phyloP scores from a whole-genome alignment of 2,888 invertebrate species.

The Drosophila histrio region DNA sequence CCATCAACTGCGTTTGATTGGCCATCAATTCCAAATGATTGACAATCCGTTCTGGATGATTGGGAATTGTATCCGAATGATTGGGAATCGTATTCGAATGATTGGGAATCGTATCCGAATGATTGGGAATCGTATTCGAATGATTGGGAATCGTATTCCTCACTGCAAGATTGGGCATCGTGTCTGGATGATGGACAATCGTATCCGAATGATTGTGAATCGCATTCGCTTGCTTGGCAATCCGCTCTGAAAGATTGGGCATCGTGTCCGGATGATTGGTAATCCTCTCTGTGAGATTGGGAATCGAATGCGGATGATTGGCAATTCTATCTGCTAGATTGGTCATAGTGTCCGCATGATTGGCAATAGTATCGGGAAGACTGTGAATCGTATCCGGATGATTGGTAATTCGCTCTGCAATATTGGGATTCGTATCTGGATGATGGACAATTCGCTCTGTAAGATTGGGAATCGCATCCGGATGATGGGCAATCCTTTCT shows the following conservation, averaged over 20 bases:
- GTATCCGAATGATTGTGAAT: slow-evolving; percentile 1
- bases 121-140: background rate
- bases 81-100: slow-evolving; percentile 14
- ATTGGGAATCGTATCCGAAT: background rate
- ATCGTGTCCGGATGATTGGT: background rate
- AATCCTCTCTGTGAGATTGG: background rate
- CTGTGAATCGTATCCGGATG: background rate
- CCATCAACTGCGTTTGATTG: slow-evolving; percentile 12
- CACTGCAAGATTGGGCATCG: background rate
- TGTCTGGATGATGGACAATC: background rate
- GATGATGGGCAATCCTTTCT: background rate
- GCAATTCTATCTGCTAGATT: background rate
- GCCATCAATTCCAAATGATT: slow-evolving; percentile 21
- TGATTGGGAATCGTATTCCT: background rate
- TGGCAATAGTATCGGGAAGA: background rate
- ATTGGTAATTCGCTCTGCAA: background rate
- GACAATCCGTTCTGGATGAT: slow-evolving; percentile 2
- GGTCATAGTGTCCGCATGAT: background rate
- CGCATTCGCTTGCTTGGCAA: background rate
- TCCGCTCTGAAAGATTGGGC: background rate
- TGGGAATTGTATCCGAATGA: slow-evolving; percentile 11
- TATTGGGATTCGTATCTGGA: background rate
- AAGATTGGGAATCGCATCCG: background rate
- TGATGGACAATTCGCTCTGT: background rate
- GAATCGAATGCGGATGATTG: background rate